These are phyloP conservation scores for Phrynosoma blainvillii DNA, from an alignment of 2,113 vertebrate species.

Conservation along the genomic window DNA sequence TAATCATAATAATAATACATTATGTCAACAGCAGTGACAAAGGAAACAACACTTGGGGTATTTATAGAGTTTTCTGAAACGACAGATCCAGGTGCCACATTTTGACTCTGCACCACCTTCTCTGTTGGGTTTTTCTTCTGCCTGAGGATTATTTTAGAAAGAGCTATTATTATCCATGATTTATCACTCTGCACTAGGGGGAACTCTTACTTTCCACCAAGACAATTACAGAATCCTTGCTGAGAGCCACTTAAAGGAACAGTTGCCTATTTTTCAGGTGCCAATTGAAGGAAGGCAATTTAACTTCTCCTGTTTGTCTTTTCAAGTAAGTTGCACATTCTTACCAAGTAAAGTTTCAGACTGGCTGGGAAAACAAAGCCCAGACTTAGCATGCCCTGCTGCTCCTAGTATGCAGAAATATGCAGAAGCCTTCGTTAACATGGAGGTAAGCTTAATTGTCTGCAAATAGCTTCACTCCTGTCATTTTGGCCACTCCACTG, in stretches of 20 bases:
- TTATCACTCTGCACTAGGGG: constrained; percentile 72
- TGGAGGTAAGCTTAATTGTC: background rate
- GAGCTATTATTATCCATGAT: constrained; percentile 79
- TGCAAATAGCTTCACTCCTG: background rate
- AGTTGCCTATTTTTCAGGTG: constrained; percentile 36
- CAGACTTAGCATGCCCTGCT: background rate
- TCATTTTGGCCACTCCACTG: too few species aligned
- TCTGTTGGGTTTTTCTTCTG: constrained; percentile 73
- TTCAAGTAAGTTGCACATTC: background rate
- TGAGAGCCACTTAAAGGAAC: constrained; percentile 71
- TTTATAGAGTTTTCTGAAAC: constrained; percentile 58
- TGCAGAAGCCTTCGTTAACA: too few species aligned
- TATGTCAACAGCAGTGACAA: constrained; percentile 44
- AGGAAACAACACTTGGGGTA: constrained; percentile 24
- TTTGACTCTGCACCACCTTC: constrained; percentile 73
- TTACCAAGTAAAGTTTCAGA: background rate
- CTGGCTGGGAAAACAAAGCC: background rate
- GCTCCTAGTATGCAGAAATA: background rate
- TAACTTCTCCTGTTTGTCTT: constrained; percentile 43
- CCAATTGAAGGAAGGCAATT: constrained; percentile 58
- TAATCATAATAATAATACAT: constrained; percentile 31
- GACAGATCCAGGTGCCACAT: constrained; percentile 59
- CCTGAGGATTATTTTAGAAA: constrained; percentile 79
- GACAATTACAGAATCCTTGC: constrained; percentile 71
- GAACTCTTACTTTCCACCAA: constrained; percentile 71